Evolutionary conservation across 2,888 invertebrate genomes (phyloP).

Genomic region (Melolontha melolontha): DNA sequence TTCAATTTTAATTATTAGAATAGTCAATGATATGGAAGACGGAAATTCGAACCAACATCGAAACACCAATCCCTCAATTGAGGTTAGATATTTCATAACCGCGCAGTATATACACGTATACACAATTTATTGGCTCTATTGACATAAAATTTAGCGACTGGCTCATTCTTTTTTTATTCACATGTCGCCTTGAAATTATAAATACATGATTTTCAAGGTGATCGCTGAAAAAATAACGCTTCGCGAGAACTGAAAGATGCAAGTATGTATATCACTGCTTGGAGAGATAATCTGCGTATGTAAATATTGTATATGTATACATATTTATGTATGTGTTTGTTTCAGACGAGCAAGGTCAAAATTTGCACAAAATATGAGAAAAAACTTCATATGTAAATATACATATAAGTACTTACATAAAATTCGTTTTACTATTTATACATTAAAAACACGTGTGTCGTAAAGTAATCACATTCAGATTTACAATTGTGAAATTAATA

Average conservation of each 20-base stretch:
- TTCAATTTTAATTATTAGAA: slow-evolving; percentile 10
- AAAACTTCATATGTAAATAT: neutral
- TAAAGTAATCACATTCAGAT: too few species aligned
- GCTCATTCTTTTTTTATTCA: neutral
- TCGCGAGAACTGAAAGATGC: slow-evolving; percentile 2
- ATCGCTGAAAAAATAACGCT: slow-evolving; percentile 35
- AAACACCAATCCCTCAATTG: slow-evolving; percentile 9
- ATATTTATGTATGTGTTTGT: too few species aligned
- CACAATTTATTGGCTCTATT: slow-evolving; percentile 29
- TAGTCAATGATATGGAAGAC: neutral
- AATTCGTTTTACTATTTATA: too few species aligned
- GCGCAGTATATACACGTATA: slow-evolving; percentile 9
- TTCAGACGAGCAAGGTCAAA: too few species aligned
- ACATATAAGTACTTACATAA: too few species aligned
- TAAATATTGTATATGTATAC: neutral
- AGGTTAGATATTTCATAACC: slow-evolving; percentile 17
- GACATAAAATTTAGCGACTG: slow-evolving; percentile 35
- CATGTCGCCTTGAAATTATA: slow-evolving; percentile 37
- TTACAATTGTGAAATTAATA: too few species aligned
- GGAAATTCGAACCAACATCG: slow-evolving; percentile 22
- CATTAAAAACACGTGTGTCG: too few species aligned
- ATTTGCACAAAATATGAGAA: neutral
- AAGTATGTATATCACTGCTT: neutral
- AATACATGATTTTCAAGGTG: slow-evolving; percentile 42
- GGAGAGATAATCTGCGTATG: slow-evolving; percentile 2